Conservation (phyloP, 2,888 invertebrate genomes). For the Papilio demoleus region DNA sequence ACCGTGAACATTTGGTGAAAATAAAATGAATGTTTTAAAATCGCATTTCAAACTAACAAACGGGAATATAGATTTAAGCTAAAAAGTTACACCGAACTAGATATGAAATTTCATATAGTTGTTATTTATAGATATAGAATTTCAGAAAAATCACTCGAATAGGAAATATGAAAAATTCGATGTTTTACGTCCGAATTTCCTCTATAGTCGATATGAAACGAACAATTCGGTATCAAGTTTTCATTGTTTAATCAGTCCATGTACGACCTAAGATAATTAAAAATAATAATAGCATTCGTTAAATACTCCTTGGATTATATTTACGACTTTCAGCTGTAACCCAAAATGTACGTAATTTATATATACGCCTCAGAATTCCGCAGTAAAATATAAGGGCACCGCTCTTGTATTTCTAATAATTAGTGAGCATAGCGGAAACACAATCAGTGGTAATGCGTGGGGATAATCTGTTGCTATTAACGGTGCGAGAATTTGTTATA, state of each 20-base stretch:
- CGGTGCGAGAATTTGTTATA: neutral
- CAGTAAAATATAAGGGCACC: neutral
- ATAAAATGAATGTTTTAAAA: neutral
- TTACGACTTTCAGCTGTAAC: neutral
- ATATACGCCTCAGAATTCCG: neutral
- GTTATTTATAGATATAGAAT: too few species aligned
- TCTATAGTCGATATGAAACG: too few species aligned
- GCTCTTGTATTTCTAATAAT: constrained; percentile 2
- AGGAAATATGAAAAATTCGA: neutral
- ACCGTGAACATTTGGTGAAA: neutral
- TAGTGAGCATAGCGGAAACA: constrained; percentile 7
- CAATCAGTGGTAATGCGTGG: constrained; percentile 4
- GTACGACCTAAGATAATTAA: neutral
- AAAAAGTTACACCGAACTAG: neutral
- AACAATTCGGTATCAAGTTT: neutral
- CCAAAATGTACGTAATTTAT: constrained; percentile 10
- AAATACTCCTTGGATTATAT: neutral
- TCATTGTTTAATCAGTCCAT: neutral
- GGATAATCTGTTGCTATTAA: constrained; percentile 4
- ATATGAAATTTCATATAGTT: too few species aligned
- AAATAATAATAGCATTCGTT: neutral
- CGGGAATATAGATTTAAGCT: neutral
- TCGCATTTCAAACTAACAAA: neutral
- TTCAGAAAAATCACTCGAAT: neutral
- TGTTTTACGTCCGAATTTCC: neutral